A percentile compares a stretch with the other conserved stretches of the same genome.
Conservation (phyloP, 2,797 vertebrate genomes). For the Enteromius afrohamiltoni region DNA sequence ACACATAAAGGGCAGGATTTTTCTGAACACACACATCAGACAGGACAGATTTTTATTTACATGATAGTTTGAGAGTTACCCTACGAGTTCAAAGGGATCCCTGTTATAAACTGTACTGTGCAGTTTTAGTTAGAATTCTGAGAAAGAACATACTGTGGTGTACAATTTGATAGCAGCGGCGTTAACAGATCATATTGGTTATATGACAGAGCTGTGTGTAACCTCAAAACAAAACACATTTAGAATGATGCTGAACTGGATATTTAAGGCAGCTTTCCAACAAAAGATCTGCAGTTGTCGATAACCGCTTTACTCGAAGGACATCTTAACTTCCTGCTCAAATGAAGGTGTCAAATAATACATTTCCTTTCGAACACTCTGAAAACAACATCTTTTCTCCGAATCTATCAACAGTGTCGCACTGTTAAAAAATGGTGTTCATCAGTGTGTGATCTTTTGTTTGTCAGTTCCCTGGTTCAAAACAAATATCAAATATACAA, state of each 20-base stretch:
- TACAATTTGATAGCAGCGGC: neutral
- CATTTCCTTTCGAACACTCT: constrained; percentile 66
- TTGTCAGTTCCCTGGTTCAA: neutral
- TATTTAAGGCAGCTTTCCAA: neutral
- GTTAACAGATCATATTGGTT: constrained; percentile 6
- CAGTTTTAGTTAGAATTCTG: constrained; percentile 5
- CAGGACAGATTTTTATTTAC: neutral
- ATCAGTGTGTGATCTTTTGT: neutral
- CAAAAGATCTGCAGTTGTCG: neutral
- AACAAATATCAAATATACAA: neutral
- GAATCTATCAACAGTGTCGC: constrained; percentile 37
- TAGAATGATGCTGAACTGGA: neutral
- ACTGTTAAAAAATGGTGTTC: neutral
- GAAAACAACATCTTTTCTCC: constrained; percentile 54
- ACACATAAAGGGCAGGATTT: neutral
- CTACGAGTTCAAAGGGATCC: neutral
- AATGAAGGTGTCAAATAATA: constrained; percentile 65
- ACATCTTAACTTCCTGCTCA: constrained; percentile 67
- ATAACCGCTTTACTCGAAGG: neutral
- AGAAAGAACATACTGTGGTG: constrained; percentile 25
- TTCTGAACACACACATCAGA: constrained; percentile 8
- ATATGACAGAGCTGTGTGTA: neutral
- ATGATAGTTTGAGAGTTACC: neutral
- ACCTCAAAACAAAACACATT: constrained; percentile 3
- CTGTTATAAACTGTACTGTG: neutral